Percentiles rank a stretch among this genome's conserved stretches.
phyloP scores from a whole-genome alignment of 2,797 vertebrate genomes.

The Nannoperca australis region DNA sequence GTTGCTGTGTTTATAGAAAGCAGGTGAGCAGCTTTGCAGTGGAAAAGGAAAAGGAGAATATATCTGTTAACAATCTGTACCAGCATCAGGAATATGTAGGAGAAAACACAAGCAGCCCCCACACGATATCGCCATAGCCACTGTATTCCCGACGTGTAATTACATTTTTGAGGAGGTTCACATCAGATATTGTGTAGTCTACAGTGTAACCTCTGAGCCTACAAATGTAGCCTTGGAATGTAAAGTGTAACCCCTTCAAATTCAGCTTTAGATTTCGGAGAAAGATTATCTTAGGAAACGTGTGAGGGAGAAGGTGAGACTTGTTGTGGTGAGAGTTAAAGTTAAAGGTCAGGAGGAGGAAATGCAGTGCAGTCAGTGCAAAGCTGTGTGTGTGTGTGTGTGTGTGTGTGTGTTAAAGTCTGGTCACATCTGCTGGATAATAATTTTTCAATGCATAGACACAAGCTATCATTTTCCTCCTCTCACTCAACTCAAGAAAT shows the following conservation, averaged over 20 bases:
- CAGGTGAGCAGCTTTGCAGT: not conserved
- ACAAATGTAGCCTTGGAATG: too few relatives aligned
- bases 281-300: not conserved
- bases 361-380: not conserved
- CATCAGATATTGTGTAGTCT: not conserved
- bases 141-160: not conserved
- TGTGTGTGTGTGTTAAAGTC: not conserved
- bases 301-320: not conserved
- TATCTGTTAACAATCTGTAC: not conserved
- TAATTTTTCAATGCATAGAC: slow-evolving; percentile 13
- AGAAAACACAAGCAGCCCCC: not conserved
- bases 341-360: not conserved
- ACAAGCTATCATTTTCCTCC: slow-evolving; percentile 22
- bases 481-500: slow-evolving; percentile 21
- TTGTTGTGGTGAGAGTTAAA: not conserved
- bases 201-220: not conserved
- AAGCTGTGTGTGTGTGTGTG: not conserved
- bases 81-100: not conserved
- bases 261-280: not conserved
- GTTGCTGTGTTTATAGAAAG: not conserved
- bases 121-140: not conserved
- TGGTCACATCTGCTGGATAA: slow-evolving; percentile 20
- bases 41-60: not conserved
- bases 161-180: not conserved
- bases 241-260: not conserved